Percentiles rank a stretch among this genome's conserved stretches.
Evolutionary conservation across 2,888 invertebrate genomes (phyloP).

Genomic region (Tachystola acroxantha): DNA sequence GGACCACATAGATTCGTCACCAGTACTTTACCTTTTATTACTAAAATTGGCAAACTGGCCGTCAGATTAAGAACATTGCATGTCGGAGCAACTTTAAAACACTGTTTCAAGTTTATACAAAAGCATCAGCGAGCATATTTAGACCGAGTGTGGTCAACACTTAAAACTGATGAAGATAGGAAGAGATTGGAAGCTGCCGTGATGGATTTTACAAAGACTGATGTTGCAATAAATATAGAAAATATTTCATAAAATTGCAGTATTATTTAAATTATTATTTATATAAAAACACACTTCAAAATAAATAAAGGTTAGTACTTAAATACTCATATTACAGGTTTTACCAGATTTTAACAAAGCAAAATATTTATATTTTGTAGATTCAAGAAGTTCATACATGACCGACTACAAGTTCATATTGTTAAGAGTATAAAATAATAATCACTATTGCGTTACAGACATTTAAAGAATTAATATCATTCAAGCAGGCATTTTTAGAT

Average conservation of each 20-base stretch:
- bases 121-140: conserved; percentile 82
- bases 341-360: no score
- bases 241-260: conserved; percentile 41
- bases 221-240: conserved; percentile 64
- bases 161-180: conserved; percentile 81
- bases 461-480: not conserved
- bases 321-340: no score
- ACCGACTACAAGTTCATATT: no score
- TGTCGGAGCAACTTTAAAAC: conserved; percentile 87
- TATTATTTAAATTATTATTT: no score
- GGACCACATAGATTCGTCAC: conserved; percentile 86
- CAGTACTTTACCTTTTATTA: conserved; percentile 83
- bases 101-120: conserved; percentile 86
- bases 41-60: conserved; percentile 79
- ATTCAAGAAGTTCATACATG: no score
- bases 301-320: no score
- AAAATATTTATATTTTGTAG: no score
- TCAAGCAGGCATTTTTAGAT: conserved; percentile 32
- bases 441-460: no score
- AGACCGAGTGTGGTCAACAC: conserved; percentile 78
- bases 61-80: conserved; percentile 83
- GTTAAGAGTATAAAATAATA: no score
- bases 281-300: conserved; percentile 5
- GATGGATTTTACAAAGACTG: conserved; percentile 65
- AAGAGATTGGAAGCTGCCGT: conserved; percentile 71